Evolutionary conservation across 2,888 invertebrate species (phyloP).

Genomic region (Tenthredo distinguenda): DNA sequence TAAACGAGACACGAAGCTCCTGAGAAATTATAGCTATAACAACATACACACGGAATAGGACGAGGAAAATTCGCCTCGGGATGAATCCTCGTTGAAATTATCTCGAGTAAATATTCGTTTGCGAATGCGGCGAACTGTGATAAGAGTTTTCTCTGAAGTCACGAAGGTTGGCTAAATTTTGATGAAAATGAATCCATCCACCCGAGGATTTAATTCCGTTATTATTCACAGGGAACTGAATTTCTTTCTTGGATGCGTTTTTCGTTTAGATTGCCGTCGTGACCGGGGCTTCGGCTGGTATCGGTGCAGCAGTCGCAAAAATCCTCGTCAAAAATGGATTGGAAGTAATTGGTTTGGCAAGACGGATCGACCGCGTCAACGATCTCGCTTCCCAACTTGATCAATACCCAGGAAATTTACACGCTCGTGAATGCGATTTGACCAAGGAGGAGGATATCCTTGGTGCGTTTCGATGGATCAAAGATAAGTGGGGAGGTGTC

Average conservation of each 20-base stretch:
- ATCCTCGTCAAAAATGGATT: constrained; percentile 79
- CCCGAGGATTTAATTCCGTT: not conserved
- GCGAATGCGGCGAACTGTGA: not conserved
- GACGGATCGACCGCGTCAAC: constrained; percentile 78
- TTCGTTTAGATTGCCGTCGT: constrained; percentile 80
- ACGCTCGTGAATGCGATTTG: constrained; percentile 66
- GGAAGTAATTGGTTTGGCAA: constrained; percentile 80
- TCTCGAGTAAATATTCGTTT: constrained; percentile 12
- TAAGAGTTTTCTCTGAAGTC: not conserved
- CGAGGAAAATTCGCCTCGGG: not conserved
- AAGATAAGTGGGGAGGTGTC: constrained; percentile 73
- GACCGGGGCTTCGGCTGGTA: constrained; percentile 84
- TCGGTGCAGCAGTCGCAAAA: constrained; percentile 79
- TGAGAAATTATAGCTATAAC: not conserved
- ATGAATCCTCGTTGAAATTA: not conserved
- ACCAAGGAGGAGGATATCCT: constrained; percentile 63
- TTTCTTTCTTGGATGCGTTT: not conserved
- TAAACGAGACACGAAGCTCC: not conserved
- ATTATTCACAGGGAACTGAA: not conserved
- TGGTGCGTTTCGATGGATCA: constrained; percentile 61
- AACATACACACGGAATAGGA: not conserved
- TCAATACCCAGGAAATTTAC: constrained; percentile 68
- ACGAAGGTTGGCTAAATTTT: not conserved
- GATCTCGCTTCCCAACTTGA: constrained; percentile 59
- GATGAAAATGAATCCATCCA: not conserved